phyloP scores from a whole-genome alignment of 2,888 invertebrate species.

The Microdon myrmicae region DNA sequence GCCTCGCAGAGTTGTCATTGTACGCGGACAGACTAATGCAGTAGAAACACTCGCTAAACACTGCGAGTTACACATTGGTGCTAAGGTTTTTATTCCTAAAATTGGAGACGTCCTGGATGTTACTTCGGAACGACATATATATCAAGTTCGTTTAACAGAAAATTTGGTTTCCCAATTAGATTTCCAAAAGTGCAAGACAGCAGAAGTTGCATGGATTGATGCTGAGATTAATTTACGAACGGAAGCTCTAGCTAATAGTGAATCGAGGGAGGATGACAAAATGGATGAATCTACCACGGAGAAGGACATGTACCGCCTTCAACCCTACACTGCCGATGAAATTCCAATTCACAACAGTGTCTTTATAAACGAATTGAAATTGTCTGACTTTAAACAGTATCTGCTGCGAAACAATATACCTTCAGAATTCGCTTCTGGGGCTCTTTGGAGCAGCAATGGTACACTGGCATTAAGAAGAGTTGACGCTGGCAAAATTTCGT shows the following conservation, averaged over 20 bases:
- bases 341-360: slow-evolving; percentile 81
- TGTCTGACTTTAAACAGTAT: slow-evolving; percentile 89
- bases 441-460: slow-evolving; percentile 92
- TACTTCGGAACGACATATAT: slow-evolving; percentile 97
- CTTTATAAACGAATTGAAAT: slow-evolving; percentile 91
- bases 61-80: slow-evolving; percentile 75
- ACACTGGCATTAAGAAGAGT: slow-evolving; percentile 88
- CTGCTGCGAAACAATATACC: slow-evolving; percentile 78
- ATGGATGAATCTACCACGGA: slow-evolving; percentile 62
- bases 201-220: slow-evolving; percentile 96
- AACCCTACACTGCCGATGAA: slow-evolving; percentile 71
- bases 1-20: slow-evolving; percentile 82
- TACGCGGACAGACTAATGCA: slow-evolving; percentile 78
- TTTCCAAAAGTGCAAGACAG: slow-evolving; percentile 86
- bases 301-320: slow-evolving; percentile 76
- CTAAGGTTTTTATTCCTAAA: slow-evolving; percentile 84
- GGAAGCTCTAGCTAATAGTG: slow-evolving; percentile 60
- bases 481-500: slow-evolving; percentile 89
- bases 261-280: slow-evolving; percentile 51
- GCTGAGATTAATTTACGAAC: slow-evolving; percentile 77
- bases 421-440: slow-evolving; percentile 91
- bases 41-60: slow-evolving; percentile 76
- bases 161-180: slow-evolving; percentile 86
- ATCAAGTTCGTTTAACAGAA: slow-evolving; percentile 94
- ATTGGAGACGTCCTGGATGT: slow-evolving; percentile 89